phyloP scores from a whole-genome alignment of 2,113 vertebrate species.

The Chitala chitala region DNA sequence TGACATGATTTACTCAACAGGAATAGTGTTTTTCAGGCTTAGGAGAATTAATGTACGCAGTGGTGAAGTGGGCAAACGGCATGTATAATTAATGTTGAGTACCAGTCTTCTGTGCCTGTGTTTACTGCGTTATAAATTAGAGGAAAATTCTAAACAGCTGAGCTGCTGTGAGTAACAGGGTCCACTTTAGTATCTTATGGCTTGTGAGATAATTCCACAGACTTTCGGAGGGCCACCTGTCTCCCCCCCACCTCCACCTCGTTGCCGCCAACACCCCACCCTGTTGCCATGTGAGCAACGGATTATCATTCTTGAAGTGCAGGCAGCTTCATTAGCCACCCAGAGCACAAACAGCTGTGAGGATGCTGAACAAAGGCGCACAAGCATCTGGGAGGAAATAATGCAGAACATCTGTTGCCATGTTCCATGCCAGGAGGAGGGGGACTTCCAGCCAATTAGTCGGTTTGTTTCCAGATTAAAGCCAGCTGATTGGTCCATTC shows the following conservation, averaged over 20 bases:
- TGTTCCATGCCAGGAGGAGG: background rate
- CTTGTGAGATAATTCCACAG: too few relatives aligned
- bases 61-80: background rate
- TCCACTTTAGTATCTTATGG: background rate
- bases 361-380: background rate
- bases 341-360: background rate
- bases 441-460: background rate
- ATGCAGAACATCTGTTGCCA: background rate
- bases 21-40: too few relatives aligned
- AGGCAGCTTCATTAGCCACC: background rate
- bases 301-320: background rate
- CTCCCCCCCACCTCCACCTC: background rate
- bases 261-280: background rate
- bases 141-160: background rate
- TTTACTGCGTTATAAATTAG: background rate
- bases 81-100: background rate
- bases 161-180: background rate
- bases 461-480: background rate
- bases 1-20: too few relatives aligned
- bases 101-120: background rate
- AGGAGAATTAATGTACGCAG: too few relatives aligned
- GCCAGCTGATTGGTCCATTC: conserved; percentile 8
- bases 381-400: background rate
- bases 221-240: too few relatives aligned
- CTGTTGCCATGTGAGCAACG: background rate